Base-by-base conservation (phyloP, 2,797 vertebrate genomes). In the Sorex maritimensis region DNA sequence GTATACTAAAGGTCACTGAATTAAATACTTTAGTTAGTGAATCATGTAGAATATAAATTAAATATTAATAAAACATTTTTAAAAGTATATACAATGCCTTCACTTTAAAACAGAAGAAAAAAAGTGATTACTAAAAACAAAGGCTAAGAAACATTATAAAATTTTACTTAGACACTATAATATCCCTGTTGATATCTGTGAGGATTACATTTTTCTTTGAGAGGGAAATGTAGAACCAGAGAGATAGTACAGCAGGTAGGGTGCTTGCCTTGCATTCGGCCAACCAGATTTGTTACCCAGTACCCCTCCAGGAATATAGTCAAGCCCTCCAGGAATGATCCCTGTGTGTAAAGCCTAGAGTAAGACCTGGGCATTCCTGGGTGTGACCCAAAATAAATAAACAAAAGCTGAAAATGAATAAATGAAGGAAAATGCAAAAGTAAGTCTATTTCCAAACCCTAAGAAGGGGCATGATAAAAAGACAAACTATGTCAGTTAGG, bases 1-100 rank as follows among this genome's bases (percentile, higher is more conserved):
- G 58, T 84, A 77, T 30, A 86, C 63, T 69, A 90, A 92, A 77
- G 95, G 13, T 46, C 74, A 91, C 0, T 72, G 77, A 75, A 94
- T 92, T 68, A 80, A 0, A 88, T 1, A 49, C 41, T 77, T 61
- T 24, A 90, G 75, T 83, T 26, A 71, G 12, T 71, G 21, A 86
- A 75, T 52, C 74, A 38, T 68, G 28, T 34, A 69, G 52, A 52
- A 85, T 67, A 2, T 86, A 90, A 93, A 72, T 38, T 88, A 24
- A 24, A 85, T 71, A 58, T 92, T n/a, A 67, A 55, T 87, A 85
- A 91, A 91, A 58, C 30, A 58, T 6, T 68, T 30, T 24, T 1
- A 14, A 52, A 77, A 63, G 30, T 52, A 41, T 90, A 38, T 72
- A 77, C 44, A 69, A 83, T 84, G 34, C 34, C 38, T n/a, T 81